Evolutionary conservation across 2,113 vertebrate genomes (phyloP).

Genomic region (Oreochromis niloticus): DNA sequence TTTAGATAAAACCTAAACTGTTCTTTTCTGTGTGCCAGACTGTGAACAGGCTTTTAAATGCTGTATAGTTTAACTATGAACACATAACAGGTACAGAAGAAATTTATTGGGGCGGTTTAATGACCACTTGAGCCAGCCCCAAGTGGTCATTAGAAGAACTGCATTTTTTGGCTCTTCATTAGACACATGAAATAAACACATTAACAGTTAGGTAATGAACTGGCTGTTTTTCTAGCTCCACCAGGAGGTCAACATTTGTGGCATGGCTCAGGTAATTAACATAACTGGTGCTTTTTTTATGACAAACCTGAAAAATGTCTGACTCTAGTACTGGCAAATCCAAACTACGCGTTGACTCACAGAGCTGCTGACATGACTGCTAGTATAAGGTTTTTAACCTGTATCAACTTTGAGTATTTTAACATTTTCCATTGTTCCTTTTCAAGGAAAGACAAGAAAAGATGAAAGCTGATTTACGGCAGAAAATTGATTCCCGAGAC

Average conservation of each 20-base stretch:
- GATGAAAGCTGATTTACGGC: not conserved
- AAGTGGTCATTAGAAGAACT: not conserved
- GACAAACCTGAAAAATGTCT: not conserved
- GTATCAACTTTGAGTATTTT: not conserved
- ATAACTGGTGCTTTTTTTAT: not conserved
- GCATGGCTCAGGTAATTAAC: not conserved
- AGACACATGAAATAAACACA: not conserved
- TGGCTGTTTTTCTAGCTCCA: not conserved
- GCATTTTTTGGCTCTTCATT: not conserved
- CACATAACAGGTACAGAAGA: not conserved
- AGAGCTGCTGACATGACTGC: not conserved
- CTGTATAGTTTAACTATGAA: not conserved
- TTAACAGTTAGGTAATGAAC: not conserved
- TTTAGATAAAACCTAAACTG: not conserved
- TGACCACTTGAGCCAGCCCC: not conserved
- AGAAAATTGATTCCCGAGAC: slow-evolving; percentile 6
- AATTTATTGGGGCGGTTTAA: not conserved
- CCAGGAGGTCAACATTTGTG: not conserved
- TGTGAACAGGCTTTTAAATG: not conserved
- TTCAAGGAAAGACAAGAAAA: not conserved
- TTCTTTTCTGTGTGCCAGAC: not conserved
- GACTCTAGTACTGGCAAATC: not conserved
- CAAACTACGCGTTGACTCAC: not conserved
- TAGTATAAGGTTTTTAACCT: not conserved
- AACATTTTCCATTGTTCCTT: not conserved